Percentiles rank a stretch among this genome's conserved stretches.
phyloP scores from a whole-genome alignment of 53 echinoderm and acorn worm species.

The Patiria pectinifera region DNA sequence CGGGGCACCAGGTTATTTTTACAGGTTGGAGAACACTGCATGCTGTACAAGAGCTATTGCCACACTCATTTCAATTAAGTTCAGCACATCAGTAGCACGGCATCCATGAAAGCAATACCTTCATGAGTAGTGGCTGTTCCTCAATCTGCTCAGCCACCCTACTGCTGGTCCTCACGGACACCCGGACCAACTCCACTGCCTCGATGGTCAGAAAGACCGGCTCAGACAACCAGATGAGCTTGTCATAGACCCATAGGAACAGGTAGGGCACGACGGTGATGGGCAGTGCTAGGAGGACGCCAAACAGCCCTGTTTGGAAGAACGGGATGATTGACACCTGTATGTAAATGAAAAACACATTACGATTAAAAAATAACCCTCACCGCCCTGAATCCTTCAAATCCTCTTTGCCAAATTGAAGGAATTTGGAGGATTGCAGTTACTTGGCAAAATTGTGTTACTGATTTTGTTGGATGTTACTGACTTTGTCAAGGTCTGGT shows the following conservation, averaged over 20 bases:
- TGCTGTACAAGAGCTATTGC: no score
- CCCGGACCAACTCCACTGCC: constrained; percentile 81
- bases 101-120: constrained; percentile 52
- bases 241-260: constrained; percentile 87
- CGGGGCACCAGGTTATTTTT: no score
- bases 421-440: no score
- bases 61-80: no score
- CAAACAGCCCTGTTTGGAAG: constrained; percentile 75
- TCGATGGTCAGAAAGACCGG: constrained; percentile 87
- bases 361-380: no score
- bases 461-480: no score
- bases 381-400: no score
- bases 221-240: constrained; percentile 90
- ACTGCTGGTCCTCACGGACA: constrained; percentile 71
- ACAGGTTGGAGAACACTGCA: no score
- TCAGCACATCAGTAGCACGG: no score
- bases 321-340: constrained; percentile 82
- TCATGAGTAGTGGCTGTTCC: constrained; percentile 74
- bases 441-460: no score
- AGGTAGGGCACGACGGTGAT: constrained; percentile 84
- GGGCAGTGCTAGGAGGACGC: constrained; percentile 79
- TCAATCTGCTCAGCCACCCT: constrained; percentile 75
- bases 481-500: no score
- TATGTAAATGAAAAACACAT: background rate
- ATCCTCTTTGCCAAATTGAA: no score